These are phyloP conservation scores for human (Homo sapiens) DNA, from an alignment of 2,113 vertebrate genomes.

Conservation along the genomic window GRCh38 chr9:29303501-29304000, in stretches of 20 bases:
- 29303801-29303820: background rate
- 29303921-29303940: no score
- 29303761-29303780: background rate
- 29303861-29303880: no score
- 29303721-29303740: background rate
- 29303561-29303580: no score
- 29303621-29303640: background rate
- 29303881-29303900: no score
- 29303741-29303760: background rate
- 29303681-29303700: background rate
- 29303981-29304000: no score
- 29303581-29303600: background rate
- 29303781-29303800: background rate
- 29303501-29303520: background rate
- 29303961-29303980: no score
- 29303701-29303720: background rate
- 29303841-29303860: background rate
- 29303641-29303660: background rate
- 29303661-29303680: background rate
- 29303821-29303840: background rate
- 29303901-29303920: no score
- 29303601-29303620: background rate
- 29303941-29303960: no score
- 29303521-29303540: background rate
- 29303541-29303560: accelerated